Percentiles rank a stretch among this genome's conserved stretches.
Evolutionary conservation across 2,113 vertebrate species (phyloP).

Genomic region (Leiothrix lutea): DNA sequence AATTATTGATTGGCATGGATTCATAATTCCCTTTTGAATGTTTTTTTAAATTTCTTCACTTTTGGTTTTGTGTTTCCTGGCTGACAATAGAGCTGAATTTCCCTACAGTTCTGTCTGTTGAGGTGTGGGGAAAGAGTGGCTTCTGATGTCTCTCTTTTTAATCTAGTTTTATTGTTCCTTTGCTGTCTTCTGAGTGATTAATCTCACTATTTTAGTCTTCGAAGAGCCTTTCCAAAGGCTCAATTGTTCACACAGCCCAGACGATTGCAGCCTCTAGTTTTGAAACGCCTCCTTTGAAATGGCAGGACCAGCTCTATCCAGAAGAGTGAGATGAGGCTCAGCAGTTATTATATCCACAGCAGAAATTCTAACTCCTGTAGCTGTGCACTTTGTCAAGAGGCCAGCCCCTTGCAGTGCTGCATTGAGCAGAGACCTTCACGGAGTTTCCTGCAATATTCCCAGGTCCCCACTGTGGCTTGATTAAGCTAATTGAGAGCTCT

Average conservation of each 20-base stretch:
- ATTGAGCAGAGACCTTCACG: background rate
- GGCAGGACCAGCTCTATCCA: background rate
- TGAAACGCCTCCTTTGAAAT: background rate
- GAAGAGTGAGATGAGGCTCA: background rate
- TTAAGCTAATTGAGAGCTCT: background rate
- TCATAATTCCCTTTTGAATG: background rate
- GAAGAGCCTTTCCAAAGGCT: background rate
- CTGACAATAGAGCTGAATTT: background rate
- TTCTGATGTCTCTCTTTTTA: background rate
- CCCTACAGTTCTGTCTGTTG: background rate
- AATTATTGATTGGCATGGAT: background rate
- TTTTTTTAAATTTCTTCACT: background rate
- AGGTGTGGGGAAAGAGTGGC: background rate
- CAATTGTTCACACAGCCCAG: background rate
- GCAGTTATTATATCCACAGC: background rate
- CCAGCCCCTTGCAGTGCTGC: background rate
- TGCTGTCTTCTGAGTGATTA: background rate
- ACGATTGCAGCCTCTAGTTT: background rate
- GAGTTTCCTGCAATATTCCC: background rate
- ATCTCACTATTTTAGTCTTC: background rate
- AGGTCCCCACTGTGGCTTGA: background rate
- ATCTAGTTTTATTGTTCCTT: constrained; percentile 24
- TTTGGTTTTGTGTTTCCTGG: background rate
- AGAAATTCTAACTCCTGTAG: background rate
- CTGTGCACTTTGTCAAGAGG: background rate